A percentile compares a stretch with the other conserved stretches of the same genome.
phyloP scores from a whole-genome alignment of 2,797 vertebrate genomes.

The Allobates femoralis region DNA sequence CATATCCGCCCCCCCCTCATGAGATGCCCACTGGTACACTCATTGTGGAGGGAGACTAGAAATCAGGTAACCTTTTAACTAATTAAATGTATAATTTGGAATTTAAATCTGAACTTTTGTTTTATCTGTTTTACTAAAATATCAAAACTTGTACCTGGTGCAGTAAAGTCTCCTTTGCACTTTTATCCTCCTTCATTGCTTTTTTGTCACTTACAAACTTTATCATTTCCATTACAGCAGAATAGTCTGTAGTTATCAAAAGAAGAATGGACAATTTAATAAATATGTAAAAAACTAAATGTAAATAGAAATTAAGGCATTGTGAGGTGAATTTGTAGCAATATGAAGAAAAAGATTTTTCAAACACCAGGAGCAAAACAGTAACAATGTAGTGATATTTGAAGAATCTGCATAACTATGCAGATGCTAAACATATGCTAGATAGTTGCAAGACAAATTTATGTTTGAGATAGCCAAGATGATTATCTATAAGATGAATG shows the following conservation, averaged over 20 bases:
- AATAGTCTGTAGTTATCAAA: slow-evolving; percentile 21
- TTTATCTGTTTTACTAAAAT: background rate
- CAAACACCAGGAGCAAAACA: no score
- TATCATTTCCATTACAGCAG: slow-evolving; percentile 41
- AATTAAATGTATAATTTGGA: background rate
- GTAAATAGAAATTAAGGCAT: background rate
- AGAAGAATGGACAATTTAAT: background rate
- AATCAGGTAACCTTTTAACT: background rate
- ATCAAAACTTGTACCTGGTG: slow-evolving; percentile 49
- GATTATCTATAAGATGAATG: no score
- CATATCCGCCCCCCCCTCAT: no score
- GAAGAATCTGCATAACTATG: no score
- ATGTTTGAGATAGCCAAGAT: no score
- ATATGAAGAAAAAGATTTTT: no score
- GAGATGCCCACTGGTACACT: background rate
- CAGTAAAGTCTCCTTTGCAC: slow-evolving; percentile 29
- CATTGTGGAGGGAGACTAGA: background rate
- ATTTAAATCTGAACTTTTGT: background rate
- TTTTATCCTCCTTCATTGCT: slow-evolving; percentile 61
- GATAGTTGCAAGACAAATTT: no score
- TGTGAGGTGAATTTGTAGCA: no score
- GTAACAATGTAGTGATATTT: no score
- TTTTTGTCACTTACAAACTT: slow-evolving; percentile 55
- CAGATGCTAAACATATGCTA: no score
- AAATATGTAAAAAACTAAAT: background rate